Conservation (phyloP, 2,888 invertebrate species). For the Melitaea athalia region DNA sequence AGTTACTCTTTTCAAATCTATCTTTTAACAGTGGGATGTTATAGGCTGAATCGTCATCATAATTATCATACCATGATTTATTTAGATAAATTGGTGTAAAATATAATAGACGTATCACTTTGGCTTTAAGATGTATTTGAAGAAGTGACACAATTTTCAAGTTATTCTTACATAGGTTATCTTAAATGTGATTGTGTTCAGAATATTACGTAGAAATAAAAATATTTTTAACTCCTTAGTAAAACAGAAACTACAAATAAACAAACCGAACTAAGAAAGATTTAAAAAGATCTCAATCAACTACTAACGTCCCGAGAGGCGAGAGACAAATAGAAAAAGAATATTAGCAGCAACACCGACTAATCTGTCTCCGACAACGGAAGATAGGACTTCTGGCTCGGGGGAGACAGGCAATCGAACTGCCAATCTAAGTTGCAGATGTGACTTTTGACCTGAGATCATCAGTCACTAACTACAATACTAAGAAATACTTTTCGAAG, state of each 20-base stretch:
- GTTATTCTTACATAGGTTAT: too few species aligned
- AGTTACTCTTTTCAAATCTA: too few species aligned
- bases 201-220: too few species aligned
- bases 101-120: too few species aligned
- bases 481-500: neutral
- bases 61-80: too few species aligned
- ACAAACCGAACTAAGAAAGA: neutral
- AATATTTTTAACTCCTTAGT: too few species aligned
- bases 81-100: too few species aligned
- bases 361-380: constrained; percentile 60
- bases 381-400: constrained; percentile 45
- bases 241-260: neutral
- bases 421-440: constrained; percentile 77
- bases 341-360: constrained; percentile 45
- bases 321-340: constrained; percentile 34
- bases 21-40: too few species aligned
- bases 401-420: constrained; percentile 37
- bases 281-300: constrained; percentile 34
- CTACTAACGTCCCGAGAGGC: constrained; percentile 19
- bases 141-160: too few species aligned
- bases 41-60: too few species aligned
- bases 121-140: too few species aligned
- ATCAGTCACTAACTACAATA: constrained; percentile 52
- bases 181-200: too few species aligned
- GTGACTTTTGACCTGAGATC: constrained; percentile 60